Conservation (phyloP, 2,888 invertebrate genomes). For the Ligdia adustata region DNA sequence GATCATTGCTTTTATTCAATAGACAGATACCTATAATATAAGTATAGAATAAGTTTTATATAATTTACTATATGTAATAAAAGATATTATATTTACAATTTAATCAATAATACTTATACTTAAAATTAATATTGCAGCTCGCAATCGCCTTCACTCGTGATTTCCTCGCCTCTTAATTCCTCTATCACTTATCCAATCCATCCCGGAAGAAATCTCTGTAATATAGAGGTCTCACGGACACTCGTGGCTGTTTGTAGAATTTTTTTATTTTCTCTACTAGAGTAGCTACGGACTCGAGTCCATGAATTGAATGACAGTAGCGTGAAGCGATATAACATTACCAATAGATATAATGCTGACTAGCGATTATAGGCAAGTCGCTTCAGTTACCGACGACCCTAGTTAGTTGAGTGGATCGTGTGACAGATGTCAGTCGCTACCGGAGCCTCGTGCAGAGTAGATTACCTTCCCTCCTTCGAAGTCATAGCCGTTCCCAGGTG, state of each 20-base stretch:
- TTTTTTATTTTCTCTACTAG: too few relatives aligned
- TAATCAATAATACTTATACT: constrained; percentile 69
- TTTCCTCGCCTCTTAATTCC: constrained; percentile 33
- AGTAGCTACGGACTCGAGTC: neutral
- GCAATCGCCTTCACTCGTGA: constrained; percentile 63
- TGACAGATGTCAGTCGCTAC: neutral
- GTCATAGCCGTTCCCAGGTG: constrained; percentile 22
- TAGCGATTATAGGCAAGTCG: neutral
- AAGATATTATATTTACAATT: constrained; percentile 64
- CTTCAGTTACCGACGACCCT: neutral
- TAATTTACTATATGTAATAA: constrained; percentile 52
- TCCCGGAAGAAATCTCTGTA: constrained; percentile 22
- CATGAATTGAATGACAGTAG: too few relatives aligned
- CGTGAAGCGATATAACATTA: constrained; percentile 15
- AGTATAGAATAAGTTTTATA: constrained; percentile 51
- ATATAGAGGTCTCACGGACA: constrained; percentile 21
- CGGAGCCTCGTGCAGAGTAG: constrained; percentile 23
- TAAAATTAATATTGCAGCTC: constrained; percentile 77
- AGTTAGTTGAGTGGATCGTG: constrained; percentile 1
- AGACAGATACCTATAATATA: constrained; percentile 44
- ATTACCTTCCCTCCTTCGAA: constrained; percentile 19
- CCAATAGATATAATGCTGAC: too few relatives aligned
- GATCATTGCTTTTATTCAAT: constrained; percentile 72
- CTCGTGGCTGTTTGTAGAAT: neutral
- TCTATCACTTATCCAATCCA: constrained; percentile 26